Evolutionary conservation across 2,113 vertebrate genomes (phyloP), one percentile per base, ranked within the genome.

Genomic region (Procavia capensis): DNA sequence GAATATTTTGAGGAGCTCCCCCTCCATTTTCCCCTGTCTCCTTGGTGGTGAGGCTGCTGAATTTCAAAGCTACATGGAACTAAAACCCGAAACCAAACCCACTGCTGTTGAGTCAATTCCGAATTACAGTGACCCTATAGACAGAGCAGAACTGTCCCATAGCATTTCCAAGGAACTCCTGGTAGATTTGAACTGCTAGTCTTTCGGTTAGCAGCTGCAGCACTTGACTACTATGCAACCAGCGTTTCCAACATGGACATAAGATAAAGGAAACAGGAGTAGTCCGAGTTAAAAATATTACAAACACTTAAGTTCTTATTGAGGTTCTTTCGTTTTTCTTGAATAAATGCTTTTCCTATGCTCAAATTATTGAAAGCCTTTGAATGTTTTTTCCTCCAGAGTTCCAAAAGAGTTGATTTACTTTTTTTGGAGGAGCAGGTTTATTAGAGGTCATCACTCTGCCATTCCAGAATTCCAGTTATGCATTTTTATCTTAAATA

Each of bases 381-480:
- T 83, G 57, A n/a, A n/a, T n/a, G 24, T 70, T 88, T 75, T 88
- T 84, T 90, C n/a, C n/a, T 84, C 41, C 34, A 41, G 72, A 81
- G 19, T 81, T 76, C 36, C 19, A 85, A 24, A 79, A 80, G 36
- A 5, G 39, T 76, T 82, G 13, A 74, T 76, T 25, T 93, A 57
- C 59, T 78, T 88, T 84, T 84, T 25, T 84, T 80, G 57, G 5
- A 75, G 66, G 20, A 84, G 0, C 31, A 27, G 34, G 74, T 27
- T 41, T 80, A 85, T 41, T 41, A 24, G 19, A 83, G 61, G 11
- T 41, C 29, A 9, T 82, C 5, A 20, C 45, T 20, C 54, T 22
- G 50, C 5, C 36, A n/a, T 72, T 72, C 3, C 47, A 74, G 59
- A 86, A 70, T 16, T 41, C 24, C 9, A 50, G 34, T 2, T 9